Conservation (phyloP, 2,888 invertebrate species). For the Lasioglossum malachurum region DNA sequence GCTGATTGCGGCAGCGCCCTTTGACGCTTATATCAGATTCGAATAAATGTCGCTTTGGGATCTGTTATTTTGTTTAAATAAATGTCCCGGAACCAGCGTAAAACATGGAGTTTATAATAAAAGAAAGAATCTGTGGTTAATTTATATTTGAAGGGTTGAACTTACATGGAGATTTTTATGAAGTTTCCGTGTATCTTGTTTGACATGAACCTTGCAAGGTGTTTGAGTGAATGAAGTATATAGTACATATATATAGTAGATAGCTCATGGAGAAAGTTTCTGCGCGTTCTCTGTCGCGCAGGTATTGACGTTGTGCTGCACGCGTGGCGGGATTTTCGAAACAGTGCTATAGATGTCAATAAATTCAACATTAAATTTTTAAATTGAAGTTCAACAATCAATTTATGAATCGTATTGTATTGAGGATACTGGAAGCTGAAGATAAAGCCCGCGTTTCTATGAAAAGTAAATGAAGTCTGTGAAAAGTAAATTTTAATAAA, state of each 20-base stretch:
- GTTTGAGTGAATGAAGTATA: conserved; percentile 62
- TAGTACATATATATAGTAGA: not conserved
- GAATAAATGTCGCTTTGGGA: conserved; percentile 54
- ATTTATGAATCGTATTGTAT: too few species aligned
- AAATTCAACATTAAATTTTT: not conserved
- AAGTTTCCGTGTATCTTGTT: conserved; percentile 14
- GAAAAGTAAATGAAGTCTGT: too few species aligned
- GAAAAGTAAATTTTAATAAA: too few species aligned
- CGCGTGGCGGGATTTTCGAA: conserved; percentile 60
- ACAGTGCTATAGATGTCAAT: conserved; percentile 20
- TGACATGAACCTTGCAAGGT: conserved; percentile 34
- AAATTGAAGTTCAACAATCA: too few species aligned
- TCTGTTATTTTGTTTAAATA: not conserved
- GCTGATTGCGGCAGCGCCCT: conserved; percentile 82
- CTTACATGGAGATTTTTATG: conserved; percentile 3
- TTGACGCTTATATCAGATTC: conserved; percentile 74
- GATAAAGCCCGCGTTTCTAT: too few species aligned
- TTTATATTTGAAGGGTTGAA: not conserved
- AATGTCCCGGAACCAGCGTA: not conserved
- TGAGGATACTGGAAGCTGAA: too few species aligned
- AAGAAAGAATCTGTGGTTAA: not conserved
- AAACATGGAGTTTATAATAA: not conserved
- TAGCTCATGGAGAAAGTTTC: conserved; percentile 61
- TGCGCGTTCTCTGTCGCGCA: conserved; percentile 71
- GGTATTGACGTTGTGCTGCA: conserved; percentile 66